Base-by-base conservation (phyloP, 2,797 vertebrate species). In the Mallotus villosus region DNA sequence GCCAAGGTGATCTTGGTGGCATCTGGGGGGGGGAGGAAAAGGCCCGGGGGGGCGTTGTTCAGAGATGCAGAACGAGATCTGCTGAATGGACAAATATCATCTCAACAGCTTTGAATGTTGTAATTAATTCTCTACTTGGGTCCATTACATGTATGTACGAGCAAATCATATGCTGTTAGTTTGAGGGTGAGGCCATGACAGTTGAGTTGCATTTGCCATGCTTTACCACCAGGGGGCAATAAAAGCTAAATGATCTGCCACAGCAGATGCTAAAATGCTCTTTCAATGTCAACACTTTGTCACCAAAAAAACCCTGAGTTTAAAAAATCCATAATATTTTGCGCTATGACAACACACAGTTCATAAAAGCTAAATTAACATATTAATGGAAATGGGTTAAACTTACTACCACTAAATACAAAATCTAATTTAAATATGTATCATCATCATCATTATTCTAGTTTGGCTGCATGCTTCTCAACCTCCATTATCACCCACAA, bases 1-100 rank as follows among this genome's bases (percentile, higher is more conserved):
- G 95, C 93, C 89, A 98, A 83, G 24, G 94, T 97, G 90, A 99
- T 99, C 84, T 94, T 96, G 27, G 97, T 99, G 74, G 96, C 94
- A 67, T 98, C 98, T 99, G 88, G 12, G 22, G 71, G 29, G 75
- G 51, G 83, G 81, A 81, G n/a, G 72, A 79, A 51, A 72, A 55
- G 86, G 17, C 51, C 51, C 41, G 17, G 17, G 27, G 14, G 60
- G 2, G 5, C 11, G 63, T 27, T 37, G 46, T 21, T 62, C 67
- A 57, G 32, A 12, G 49, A 62, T 63, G 24, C 37, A 53, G 34
- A 16, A 11, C 4, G 16, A 14, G 14, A 49, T 57, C 61, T 24
- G 67, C 5, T 7, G 5, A n/a, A 4, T n/a, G 51, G 5, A 55
- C 51, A 5, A 4, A 24, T 25, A 60, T 4, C 21, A 14, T n/a